Base-by-base conservation (phyloP, 2,888 invertebrate species). In the Aethes cnicana region DNA sequence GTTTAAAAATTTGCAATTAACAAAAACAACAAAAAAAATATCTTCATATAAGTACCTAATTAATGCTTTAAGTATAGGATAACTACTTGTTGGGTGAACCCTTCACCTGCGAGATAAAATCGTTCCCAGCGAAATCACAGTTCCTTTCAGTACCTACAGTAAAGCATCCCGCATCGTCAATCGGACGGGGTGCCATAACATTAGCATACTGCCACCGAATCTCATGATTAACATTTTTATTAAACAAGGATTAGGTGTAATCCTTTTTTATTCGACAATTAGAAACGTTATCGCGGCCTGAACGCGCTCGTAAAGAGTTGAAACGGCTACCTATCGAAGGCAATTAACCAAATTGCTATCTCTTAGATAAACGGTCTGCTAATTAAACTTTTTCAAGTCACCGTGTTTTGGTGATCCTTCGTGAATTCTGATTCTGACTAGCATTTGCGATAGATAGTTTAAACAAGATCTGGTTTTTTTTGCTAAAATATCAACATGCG, bases 201-300 rank as follows among this genome's bases (percentile, higher is more conserved):
- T 89, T 89, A 76, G 83, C 88, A 89, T 89, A 83, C 61, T 72
- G 72, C 77, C 75, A 78, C 76, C 64, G 81, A 81, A 83, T 82
- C 77, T 81, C 82, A 81, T 81, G 80, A 88, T 88, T 89, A 89
- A 87, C 88, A 88, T 88, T 88, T 89, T 88, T 88, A 89, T 88
- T 88, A 89, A 88, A 87, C 84, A 77, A 72, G 83, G 88, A 88
- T 88, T 84, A 83, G 64, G 64, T 66, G 63, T 84, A 87, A 89
- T 87, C 89, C 88, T 88, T 88, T 87, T 89, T 88, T 89, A 89
- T 89, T 86, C 73, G 88, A 82, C 88, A 87, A 89, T 89, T 87
- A 89, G 88, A 79, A 66, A 76, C 78, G 83, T 80, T 88, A 89
- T 89, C 89, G 77, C 69, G 72, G 69, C 73, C 64, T 74, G 70